phyloP scores from a whole-genome alignment of 1,140 invertebrate genomes.

The Portunus trituberculatus region DNA sequence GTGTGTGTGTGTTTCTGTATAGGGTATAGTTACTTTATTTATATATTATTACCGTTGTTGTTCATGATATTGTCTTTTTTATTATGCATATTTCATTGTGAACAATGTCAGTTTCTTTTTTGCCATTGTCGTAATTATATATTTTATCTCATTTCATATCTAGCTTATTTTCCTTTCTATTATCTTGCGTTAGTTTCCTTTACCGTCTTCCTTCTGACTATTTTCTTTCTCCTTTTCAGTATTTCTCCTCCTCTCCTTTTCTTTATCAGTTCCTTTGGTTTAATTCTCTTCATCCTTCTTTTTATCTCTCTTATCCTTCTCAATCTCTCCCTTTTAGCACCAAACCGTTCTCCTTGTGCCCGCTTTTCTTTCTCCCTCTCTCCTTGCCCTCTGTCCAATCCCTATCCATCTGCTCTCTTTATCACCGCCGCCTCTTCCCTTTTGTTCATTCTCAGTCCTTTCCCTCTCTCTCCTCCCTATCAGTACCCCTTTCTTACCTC shows the following conservation, averaged over 20 bases:
- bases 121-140: no score
- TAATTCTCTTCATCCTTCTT: neutral
- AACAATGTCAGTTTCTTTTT: neutral
- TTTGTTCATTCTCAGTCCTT: neutral
- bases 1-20: neutral
- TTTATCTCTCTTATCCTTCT: neutral
- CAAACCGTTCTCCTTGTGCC: neutral
- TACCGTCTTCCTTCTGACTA: neutral
- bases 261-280: neutral
- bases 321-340: neutral
- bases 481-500: neutral
- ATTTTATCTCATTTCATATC: no score
- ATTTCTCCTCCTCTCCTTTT: neutral
- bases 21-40: no score
- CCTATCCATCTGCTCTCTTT: neutral
- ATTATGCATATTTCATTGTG: neutral
- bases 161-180: neutral
- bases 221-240: neutral
- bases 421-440: neutral
- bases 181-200: neutral
- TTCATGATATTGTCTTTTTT: neutral
- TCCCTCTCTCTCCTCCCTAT: neutral
- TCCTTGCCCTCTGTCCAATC: neutral
- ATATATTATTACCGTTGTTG: neutral
- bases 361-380: neutral